A percentile compares a stretch with the other conserved stretches of the same genome.
Conservation (phyloP, 2,113 vertebrate genomes). For the Amblyornis subalaris region DNA sequence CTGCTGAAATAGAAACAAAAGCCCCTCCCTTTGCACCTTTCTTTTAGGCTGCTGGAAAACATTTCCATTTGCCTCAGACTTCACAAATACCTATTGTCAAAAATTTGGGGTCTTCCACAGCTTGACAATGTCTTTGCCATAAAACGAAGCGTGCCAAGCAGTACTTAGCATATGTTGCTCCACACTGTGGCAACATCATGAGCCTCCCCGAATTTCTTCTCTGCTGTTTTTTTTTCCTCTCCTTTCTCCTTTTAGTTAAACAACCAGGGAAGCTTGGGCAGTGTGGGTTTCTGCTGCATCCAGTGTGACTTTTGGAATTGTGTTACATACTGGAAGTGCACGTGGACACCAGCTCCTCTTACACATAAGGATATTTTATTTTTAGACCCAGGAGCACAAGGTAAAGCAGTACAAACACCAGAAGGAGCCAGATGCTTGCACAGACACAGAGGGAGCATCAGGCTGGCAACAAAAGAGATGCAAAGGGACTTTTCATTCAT, state of each 20-base stretch:
- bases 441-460: conserved; percentile 30
- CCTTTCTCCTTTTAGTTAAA: not conserved
- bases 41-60: not conserved
- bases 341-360: conserved; percentile 5
- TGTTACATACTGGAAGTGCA: not conserved
- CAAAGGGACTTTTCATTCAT: not conserved
- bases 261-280: rapidly evolving
- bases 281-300: not conserved
- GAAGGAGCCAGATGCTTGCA: conserved; percentile 53
- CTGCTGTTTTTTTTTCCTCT: not conserved
- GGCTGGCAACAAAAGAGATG: not conserved
- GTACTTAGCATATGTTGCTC: not conserved
- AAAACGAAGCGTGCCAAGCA: not conserved
- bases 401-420: conserved; percentile 44
- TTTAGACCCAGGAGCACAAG: conserved; percentile 58
- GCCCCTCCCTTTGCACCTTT: not conserved
- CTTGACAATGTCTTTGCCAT: not conserved
- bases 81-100: not conserved
- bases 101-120: not conserved
- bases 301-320: conserved; percentile 39
- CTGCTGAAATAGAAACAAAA: not conserved
- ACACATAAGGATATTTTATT: conserved; percentile 55
- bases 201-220: not conserved
- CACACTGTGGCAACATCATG: rapidly evolving
- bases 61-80: not conserved